Percentiles rank a stretch among this genome's conserved stretches.
phyloP scores from a whole-genome alignment of 2,888 invertebrate species.

The Oscheius sp. region DNA sequence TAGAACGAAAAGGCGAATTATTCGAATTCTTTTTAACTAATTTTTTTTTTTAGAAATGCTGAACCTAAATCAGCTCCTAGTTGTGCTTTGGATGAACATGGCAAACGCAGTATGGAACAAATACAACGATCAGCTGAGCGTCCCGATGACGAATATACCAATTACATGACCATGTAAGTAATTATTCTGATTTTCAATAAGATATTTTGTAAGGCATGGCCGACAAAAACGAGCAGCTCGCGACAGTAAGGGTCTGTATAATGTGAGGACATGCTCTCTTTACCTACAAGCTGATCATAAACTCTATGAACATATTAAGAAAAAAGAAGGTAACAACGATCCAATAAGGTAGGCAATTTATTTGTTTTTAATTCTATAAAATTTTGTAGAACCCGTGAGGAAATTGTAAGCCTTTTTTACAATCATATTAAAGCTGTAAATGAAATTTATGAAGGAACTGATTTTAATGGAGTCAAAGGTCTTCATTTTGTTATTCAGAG shows the following conservation, averaged over 20 bases:
- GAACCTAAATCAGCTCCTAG: constrained; percentile 47
- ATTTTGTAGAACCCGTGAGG: constrained; percentile 84
- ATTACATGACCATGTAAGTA: constrained; percentile 50
- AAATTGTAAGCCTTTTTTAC: constrained; percentile 94
- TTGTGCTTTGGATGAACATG: constrained; percentile 57
- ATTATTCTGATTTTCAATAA: too few relatives aligned
- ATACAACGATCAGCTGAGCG: constrained; percentile 77
- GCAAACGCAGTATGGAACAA: constrained; percentile 89
- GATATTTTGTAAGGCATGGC: constrained; percentile 34
- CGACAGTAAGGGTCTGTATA: constrained; percentile 52
- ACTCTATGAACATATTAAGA: constrained; percentile 92
- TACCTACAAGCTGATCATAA: constrained; percentile 94
- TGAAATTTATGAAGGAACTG: constrained; percentile 92
- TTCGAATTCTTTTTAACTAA: background rate
- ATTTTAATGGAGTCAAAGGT: constrained; percentile 93
- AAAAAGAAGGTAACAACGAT: constrained; percentile 72
- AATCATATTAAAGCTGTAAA: constrained; percentile 98
- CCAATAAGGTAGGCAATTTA: constrained; percentile 59
- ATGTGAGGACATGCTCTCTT: constrained; percentile 66
- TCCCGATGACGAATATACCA: constrained; percentile 38
- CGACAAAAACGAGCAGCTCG: constrained; percentile 44
- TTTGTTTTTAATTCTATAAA: background rate
- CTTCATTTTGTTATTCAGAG: constrained; percentile 95
- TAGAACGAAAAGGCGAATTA: constrained; percentile 52
- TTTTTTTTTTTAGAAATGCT: constrained; percentile 38